Conservation (phyloP, 2,888 invertebrate genomes). For the Cistogaster globosa region DNA sequence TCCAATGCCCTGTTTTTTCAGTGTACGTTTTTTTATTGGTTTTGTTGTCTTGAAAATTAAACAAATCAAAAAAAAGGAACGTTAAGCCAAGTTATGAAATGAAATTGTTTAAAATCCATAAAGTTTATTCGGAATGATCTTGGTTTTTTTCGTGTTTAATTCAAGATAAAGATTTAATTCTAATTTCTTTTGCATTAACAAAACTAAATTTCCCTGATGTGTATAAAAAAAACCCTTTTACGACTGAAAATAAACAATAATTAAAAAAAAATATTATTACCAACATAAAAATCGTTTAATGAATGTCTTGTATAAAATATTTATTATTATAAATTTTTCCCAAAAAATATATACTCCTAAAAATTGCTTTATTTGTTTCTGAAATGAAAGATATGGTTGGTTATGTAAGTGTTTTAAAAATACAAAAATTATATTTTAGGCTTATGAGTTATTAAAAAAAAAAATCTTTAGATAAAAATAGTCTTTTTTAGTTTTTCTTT, state of each 20-base stretch:
- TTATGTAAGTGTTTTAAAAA: slow-evolving; percentile 66
- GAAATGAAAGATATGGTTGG: slow-evolving; percentile 49
- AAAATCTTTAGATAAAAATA: slow-evolving; percentile 41
- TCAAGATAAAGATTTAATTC: slow-evolving; percentile 39
- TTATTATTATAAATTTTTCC: slow-evolving; percentile 40
- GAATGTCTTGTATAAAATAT: slow-evolving; percentile 63
- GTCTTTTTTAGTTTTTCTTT: slow-evolving; percentile 10
- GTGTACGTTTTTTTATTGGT: slow-evolving; percentile 68
- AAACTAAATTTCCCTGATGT: slow-evolving; percentile 39
- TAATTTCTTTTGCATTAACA: slow-evolving; percentile 19
- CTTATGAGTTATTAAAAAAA: slow-evolving; percentile 58
- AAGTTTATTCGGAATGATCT: slow-evolving; percentile 59
- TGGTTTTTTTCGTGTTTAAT: slow-evolving; percentile 47
- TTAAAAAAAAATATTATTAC: background rate
- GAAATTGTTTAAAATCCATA: slow-evolving; percentile 65
- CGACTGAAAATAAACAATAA: slow-evolving; percentile 31
- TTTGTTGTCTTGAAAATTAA: slow-evolving; percentile 70
- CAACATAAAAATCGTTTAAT: slow-evolving; percentile 47
- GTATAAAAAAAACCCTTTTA: slow-evolving; percentile 51
- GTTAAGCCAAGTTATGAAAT: slow-evolving; percentile 63
- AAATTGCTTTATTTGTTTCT: slow-evolving; percentile 34
- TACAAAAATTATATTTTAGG: slow-evolving; percentile 53
- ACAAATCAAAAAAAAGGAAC: slow-evolving; percentile 58
- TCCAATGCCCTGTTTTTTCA: slow-evolving; percentile 58
- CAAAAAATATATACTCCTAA: slow-evolving; percentile 26